Percentiles rank a stretch among this genome's conserved stretches.
Conservation (phyloP, 2,113 vertebrate genomes). For the Cavia aperea region DNA sequence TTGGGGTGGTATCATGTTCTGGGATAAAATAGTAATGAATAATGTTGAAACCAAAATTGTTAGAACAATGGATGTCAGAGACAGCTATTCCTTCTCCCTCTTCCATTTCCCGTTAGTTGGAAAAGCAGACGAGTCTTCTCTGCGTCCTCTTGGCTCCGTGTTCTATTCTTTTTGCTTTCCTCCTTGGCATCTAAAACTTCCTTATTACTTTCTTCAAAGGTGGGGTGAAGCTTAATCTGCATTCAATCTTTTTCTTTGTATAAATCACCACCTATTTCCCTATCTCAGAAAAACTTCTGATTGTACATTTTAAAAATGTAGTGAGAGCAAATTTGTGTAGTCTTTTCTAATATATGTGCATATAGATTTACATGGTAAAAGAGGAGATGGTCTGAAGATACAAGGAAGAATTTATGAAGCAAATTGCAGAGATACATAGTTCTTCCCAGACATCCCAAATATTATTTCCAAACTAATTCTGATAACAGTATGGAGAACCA, state of each 20-base stretch:
- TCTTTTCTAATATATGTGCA: neutral
- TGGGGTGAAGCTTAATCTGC: conserved; percentile 8
- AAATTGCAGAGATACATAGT: neutral
- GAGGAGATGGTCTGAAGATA: conserved; percentile 9
- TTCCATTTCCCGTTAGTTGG: neutral
- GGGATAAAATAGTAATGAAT: conserved; percentile 38
- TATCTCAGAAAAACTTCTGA: conserved; percentile 34
- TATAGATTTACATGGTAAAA: conserved; percentile 16
- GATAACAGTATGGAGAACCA: neutral
- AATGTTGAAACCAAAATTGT: conserved; percentile 32
- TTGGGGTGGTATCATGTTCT: conserved; percentile 38
- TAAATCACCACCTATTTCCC: conserved; percentile 18
- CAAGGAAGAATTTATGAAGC: neutral
- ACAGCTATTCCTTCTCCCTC: neutral
- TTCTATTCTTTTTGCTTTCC: neutral
- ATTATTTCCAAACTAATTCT: conserved; percentile 34
- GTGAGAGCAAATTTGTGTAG: conserved; percentile 11
- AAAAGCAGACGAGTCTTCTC: neutral
- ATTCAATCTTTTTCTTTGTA: neutral
- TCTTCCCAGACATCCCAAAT: conserved; percentile 8
- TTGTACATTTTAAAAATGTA: neutral
- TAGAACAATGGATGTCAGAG: conserved; percentile 27
- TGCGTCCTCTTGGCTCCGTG: neutral
- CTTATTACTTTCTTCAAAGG: conserved; percentile 22
- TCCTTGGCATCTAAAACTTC: neutral